These are phyloP conservation scores for Drosophila micromelanica DNA, from an alignment of 1,140 invertebrate genomes.

Conservation along the genomic window DNA sequence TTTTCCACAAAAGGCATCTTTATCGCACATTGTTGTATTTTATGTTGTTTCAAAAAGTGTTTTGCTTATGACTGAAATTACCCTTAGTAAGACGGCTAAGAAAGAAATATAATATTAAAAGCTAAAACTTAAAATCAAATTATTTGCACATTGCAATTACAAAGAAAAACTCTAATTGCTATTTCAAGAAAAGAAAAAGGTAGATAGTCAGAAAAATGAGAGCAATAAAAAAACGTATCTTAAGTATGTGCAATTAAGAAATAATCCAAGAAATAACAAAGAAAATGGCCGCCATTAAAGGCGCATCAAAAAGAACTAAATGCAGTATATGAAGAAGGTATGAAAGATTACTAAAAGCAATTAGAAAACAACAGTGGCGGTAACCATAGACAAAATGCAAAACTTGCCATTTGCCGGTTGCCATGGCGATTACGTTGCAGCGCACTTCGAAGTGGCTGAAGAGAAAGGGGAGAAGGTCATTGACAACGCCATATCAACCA, in stretches of 20 bases:
- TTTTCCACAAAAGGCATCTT: conserved; percentile 41
- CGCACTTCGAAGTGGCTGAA: conserved; percentile 48
- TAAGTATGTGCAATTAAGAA: conserved; percentile 45
- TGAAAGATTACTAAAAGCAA: conserved; percentile 74
- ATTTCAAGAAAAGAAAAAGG: not conserved
- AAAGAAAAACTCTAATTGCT: conserved; percentile 46
- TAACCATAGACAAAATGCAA: conserved; percentile 57
- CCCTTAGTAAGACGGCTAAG: conserved; percentile 49
- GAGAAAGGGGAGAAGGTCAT: conserved; percentile 36
- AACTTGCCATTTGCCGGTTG: conserved; percentile 38
- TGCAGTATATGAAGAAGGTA: conserved; percentile 36
- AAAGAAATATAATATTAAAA: conserved; percentile 33
- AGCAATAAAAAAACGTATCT: conserved; percentile 7
- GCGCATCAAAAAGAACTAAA: not conserved
- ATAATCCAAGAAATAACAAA: conserved; percentile 19
- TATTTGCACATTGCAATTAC: conserved; percentile 52
- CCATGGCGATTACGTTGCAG: conserved; percentile 65
- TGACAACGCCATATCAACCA: conserved; percentile 32
- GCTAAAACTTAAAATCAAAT: conserved; percentile 60
- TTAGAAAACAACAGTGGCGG: conserved; percentile 64
- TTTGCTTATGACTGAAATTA: conserved; percentile 21
- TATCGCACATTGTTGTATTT: conserved; percentile 21
- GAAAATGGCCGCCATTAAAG: conserved; percentile 35
- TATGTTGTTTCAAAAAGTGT: not conserved
- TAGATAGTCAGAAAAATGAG: not conserved